Conservation (phyloP, 2,113 vertebrate species). For the Smithornis capensis region DNA sequence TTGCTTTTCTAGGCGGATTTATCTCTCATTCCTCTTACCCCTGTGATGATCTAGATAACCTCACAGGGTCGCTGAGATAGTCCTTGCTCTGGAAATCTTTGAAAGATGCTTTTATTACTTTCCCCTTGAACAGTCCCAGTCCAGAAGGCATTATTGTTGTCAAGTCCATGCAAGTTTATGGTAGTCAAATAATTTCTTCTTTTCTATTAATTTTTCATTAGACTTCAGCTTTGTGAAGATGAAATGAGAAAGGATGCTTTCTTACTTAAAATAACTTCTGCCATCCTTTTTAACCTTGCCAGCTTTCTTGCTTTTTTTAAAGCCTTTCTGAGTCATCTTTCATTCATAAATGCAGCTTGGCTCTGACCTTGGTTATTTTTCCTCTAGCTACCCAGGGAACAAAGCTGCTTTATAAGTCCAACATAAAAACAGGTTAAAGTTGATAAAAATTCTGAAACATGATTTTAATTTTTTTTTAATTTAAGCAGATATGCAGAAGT, state of each 20-base stretch:
- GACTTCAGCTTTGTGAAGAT: not conserved
- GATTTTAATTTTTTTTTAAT: not conserved
- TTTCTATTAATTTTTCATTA: not conserved
- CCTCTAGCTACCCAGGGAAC: not conserved
- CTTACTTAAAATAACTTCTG: not conserved
- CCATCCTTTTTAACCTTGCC: constrained; percentile 1
- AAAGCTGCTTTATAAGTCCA: not conserved
- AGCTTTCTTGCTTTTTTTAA: not conserved
- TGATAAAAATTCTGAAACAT: not conserved
- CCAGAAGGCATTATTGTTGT: not conserved
- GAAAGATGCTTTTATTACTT: not conserved
- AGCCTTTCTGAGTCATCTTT: not conserved
- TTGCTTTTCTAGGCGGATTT: not conserved
- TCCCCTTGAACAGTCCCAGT: not conserved
- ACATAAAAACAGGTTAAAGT: not conserved
- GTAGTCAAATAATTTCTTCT: not conserved
- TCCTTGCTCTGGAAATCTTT: not conserved
- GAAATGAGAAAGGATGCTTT: not conserved
- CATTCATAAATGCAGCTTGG: constrained; percentile 11
- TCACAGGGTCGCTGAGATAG: not conserved
- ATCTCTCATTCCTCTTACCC: not conserved
- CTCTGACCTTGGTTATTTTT: constrained; percentile 24
- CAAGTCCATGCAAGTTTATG: not conserved
- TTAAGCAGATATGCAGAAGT: not conserved
- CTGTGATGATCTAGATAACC: not conserved